Evolutionary conservation across 2,888 invertebrate species (phyloP).

Genomic region (Drosophila anomalata): DNA sequence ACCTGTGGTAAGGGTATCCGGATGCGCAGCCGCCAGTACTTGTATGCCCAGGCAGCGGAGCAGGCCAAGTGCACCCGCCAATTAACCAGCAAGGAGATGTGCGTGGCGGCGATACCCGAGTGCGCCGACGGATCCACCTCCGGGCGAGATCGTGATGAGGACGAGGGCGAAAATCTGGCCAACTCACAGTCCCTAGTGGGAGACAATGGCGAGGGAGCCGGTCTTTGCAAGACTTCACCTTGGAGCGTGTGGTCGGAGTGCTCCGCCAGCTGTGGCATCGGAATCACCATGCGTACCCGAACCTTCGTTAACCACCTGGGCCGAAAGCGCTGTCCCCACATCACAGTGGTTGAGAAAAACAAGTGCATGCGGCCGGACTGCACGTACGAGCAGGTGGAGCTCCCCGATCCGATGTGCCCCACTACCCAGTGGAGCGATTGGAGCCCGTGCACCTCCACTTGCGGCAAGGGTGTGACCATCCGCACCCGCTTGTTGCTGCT

Average conservation of each 20-base stretch:
- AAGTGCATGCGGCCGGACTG: conserved; percentile 90
- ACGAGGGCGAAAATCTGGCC: conserved; percentile 83
- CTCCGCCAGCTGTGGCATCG: conserved; percentile 92
- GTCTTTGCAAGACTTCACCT: conserved; percentile 81
- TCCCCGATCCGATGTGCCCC: conserved; percentile 86
- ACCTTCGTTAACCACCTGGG: conserved; percentile 90
- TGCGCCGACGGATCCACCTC: conserved; percentile 87
- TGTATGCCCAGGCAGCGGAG: conserved; percentile 88
- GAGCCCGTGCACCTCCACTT: conserved; percentile 95
- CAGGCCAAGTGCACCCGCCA: conserved; percentile 89
- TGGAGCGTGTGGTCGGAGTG: conserved; percentile 88
- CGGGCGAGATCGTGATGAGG: conserved; percentile 82
- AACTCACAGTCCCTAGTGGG: conserved; percentile 77
- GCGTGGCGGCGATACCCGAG: conserved; percentile 90
- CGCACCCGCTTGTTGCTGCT: conserved; percentile 90
- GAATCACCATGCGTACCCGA: conserved; percentile 90
- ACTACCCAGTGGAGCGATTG: conserved; percentile 96
- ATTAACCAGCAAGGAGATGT: conserved; percentile 95
- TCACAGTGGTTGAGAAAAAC: conserved; percentile 90
- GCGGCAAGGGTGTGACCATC: conserved; percentile 90
- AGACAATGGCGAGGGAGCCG: conserved; percentile 82
- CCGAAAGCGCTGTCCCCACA: conserved; percentile 91
- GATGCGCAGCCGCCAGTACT: conserved; percentile 90
- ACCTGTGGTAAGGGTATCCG: conserved; percentile 94
- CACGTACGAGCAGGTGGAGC: conserved; percentile 84